Evolutionary conservation across 2,888 invertebrate species (phyloP).

Genomic region (Andrena hattorfiana): DNA sequence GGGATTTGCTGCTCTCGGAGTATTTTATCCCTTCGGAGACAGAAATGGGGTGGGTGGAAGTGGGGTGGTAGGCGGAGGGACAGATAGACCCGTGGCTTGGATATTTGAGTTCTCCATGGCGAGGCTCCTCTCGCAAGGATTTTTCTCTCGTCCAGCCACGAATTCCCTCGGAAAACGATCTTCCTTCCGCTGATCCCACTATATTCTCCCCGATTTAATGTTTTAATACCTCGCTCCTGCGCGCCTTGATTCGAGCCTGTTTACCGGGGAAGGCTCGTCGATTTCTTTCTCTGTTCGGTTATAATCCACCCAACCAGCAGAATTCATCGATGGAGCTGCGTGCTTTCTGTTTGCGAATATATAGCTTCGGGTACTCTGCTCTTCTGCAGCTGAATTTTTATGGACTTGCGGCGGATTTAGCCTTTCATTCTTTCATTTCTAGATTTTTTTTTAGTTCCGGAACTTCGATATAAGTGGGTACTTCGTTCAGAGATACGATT

Average conservation of each 20-base stretch:
- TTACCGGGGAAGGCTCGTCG: conserved; percentile 5
- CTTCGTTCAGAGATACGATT: too few relatives aligned
- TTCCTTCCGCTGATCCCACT: conserved; percentile 23
- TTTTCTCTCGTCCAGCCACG: conserved; percentile 12
- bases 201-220: conserved; percentile 26
- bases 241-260: conserved; percentile 17
- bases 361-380: too few relatives aligned
- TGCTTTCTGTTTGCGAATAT: background rate
- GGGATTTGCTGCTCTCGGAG: conserved; percentile 73
- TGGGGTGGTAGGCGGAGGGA: background rate
- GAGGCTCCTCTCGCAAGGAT: background rate
- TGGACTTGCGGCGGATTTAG: too few relatives aligned
- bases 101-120: conserved; percentile 54
- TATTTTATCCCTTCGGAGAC: conserved; percentile 69
- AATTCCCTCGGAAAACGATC: conserved; percentile 17
- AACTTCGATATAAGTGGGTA: too few relatives aligned
- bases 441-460: too few relatives aligned
- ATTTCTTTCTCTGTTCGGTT: background rate
- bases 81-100: conserved; percentile 27
- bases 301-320: background rate
- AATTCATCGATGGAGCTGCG: background rate
- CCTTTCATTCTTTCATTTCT: too few relatives aligned
- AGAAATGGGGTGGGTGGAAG: conserved; percentile 37
- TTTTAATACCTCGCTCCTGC: conserved; percentile 27
- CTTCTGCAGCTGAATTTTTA: too few relatives aligned